phyloP scores from a whole-genome alignment of 2,888 invertebrate species.

The Diploptera punctata region DNA sequence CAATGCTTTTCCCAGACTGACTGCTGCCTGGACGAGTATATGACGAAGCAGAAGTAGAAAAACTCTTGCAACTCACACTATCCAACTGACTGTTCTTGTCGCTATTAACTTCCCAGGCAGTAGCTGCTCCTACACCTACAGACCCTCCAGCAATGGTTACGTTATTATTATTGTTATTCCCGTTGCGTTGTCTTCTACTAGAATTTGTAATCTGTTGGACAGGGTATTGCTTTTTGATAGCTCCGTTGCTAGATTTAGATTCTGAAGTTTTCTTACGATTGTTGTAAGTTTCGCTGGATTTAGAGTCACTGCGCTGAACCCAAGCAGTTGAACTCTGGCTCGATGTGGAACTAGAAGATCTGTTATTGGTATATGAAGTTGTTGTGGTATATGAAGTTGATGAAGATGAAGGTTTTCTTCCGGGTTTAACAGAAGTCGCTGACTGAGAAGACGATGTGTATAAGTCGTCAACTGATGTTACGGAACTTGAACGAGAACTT shows the following conservation, averaged over 20 bases:
- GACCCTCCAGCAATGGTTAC: slow-evolving; percentile 32
- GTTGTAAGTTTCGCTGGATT: slow-evolving; percentile 8
- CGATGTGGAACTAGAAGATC: background rate
- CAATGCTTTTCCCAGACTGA: slow-evolving; percentile 21
- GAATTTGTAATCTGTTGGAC: slow-evolving; percentile 52
- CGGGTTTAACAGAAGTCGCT: background rate
- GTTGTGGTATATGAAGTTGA: background rate
- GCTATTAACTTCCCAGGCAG: slow-evolving; percentile 19
- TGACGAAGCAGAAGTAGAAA: slow-evolving; percentile 9
- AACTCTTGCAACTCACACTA: slow-evolving; percentile 45
- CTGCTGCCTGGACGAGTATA: slow-evolving; percentile 15
- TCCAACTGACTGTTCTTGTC: slow-evolving; percentile 31
- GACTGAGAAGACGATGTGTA: background rate
- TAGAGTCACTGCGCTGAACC: background rate
- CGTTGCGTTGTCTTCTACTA: slow-evolving; percentile 48
- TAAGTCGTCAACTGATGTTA: slow-evolving; percentile 7
- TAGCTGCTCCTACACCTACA: slow-evolving; percentile 13
- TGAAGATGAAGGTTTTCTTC: slow-evolving; percentile 21
- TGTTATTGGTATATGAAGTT: background rate
- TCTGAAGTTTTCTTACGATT: background rate
- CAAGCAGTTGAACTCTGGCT: slow-evolving; percentile 6
- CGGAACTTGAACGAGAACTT: slow-evolving; percentile 24
- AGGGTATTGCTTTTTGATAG: slow-evolving; percentile 25
- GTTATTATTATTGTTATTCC: slow-evolving; percentile 45
- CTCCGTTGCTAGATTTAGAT: slow-evolving; percentile 17